phyloP scores from a whole-genome alignment of 1,140 invertebrate species.

The Mya arenaria region DNA sequence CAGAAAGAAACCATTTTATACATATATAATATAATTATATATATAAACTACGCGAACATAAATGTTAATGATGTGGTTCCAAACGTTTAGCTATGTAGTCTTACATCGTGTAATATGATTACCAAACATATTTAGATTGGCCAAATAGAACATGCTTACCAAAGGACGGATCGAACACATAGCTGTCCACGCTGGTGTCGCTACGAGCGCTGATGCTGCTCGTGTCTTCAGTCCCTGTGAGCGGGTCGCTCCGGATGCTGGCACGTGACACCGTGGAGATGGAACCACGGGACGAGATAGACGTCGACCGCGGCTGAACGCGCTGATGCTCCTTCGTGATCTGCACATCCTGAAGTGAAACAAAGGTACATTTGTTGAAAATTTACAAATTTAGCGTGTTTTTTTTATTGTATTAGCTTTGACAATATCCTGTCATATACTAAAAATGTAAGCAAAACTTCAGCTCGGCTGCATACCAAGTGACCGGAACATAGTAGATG shows the following conservation, averaged over 20 bases:
- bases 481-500: too few species aligned
- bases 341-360: conserved; percentile 72
- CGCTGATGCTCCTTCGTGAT: conserved; percentile 68
- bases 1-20: neutral
- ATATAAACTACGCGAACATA: too few species aligned
- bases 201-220: conserved; percentile 76
- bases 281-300: conserved; percentile 60
- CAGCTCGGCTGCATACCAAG: too few species aligned
- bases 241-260: conserved; percentile 72
- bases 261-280: conserved; percentile 73
- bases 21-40: too few species aligned
- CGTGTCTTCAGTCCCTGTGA: conserved; percentile 69
- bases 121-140: neutral
- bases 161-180: conserved; percentile 74
- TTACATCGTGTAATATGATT: neutral
- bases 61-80: too few species aligned
- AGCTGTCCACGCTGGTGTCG: conserved; percentile 75
- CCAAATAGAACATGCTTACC: conserved; percentile 63
- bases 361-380: too few species aligned
- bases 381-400: too few species aligned
- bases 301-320: conserved; percentile 71
- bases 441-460: too few species aligned
- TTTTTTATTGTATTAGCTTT: too few species aligned
- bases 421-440: too few species aligned
- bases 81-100: neutral